Evolutionary conservation across 2,797 vertebrate genomes (phyloP).

Genomic region (Nyctibius grandis): DNA sequence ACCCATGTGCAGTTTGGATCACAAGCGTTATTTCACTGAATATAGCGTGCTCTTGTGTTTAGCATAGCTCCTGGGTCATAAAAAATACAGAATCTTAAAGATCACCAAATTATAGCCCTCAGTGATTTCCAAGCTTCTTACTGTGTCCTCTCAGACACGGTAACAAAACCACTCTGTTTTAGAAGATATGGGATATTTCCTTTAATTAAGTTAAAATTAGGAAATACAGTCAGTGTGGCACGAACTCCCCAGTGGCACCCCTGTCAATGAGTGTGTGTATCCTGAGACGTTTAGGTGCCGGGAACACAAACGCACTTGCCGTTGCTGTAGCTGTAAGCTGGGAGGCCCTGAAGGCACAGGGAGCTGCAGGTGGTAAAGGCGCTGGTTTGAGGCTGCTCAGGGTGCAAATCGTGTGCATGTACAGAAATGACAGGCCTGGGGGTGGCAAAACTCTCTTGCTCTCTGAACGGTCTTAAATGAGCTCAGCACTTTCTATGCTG

Average conservation of each 20-base stretch:
- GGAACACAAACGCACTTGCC: neutral
- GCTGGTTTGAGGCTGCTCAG: neutral
- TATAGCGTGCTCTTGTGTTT: neutral
- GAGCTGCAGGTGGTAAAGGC: neutral
- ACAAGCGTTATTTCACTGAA: neutral
- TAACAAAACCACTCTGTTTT: neutral
- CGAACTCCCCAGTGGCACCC: neutral
- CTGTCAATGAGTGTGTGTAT: neutral
- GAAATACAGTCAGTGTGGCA: neutral
- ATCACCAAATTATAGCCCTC: neutral
- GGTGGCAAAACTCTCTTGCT: neutral
- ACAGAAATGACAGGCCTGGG: neutral
- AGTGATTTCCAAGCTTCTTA: neutral
- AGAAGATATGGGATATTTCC: neutral
- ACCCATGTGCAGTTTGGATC: neutral
- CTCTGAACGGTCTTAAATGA: neutral
- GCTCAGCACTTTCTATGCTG: neutral
- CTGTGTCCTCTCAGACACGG: neutral
- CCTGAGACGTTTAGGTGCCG: neutral
- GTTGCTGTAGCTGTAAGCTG: neutral
- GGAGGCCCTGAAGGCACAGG: neutral
- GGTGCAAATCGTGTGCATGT: rapidly evolving
- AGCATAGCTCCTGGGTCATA: neutral
- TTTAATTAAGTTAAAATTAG: neutral
- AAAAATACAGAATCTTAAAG: neutral